These are phyloP conservation scores for Priocnemis perturbator DNA, from an alignment of 2,888 invertebrate species.

Conservation along the genomic window DNA sequence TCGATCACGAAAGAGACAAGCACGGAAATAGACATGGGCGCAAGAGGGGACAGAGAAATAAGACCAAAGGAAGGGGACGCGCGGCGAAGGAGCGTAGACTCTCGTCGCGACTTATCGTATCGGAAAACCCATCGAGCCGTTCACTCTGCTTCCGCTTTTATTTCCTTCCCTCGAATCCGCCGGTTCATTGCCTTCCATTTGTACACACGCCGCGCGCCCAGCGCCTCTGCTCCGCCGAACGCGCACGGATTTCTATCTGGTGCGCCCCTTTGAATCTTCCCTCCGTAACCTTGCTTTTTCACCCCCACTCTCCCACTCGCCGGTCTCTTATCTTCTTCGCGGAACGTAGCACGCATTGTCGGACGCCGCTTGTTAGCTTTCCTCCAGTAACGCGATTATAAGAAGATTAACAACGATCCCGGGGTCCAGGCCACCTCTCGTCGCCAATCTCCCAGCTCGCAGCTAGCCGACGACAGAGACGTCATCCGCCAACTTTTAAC, in stretches of 20 bases:
- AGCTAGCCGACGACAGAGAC: slow-evolving; percentile 11
- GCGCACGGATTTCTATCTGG: slow-evolving; percentile 34
- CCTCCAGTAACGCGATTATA: slow-evolving; percentile 52
- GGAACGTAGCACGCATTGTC: slow-evolving; percentile 41
- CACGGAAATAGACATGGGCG: background rate
- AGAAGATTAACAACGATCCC: slow-evolving; percentile 49
- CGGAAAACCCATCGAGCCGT: slow-evolving; percentile 68
- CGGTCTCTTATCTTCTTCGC: background rate
- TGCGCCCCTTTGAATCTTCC: slow-evolving; percentile 35
- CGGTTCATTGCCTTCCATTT: slow-evolving; percentile 69
- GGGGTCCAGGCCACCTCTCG: slow-evolving; percentile 39
- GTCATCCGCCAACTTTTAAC: background rate
- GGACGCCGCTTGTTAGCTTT: slow-evolving; percentile 47
- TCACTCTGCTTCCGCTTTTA: slow-evolving; percentile 69
- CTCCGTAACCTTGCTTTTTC: slow-evolving; percentile 44
- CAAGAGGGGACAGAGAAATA: slow-evolving; percentile 14
- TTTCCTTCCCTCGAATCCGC: slow-evolving; percentile 64
- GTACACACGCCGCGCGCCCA: slow-evolving; percentile 59
- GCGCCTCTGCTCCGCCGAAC: slow-evolving; percentile 30
- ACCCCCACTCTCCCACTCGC: slow-evolving; percentile 15
- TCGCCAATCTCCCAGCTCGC: slow-evolving; percentile 36
- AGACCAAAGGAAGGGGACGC: slow-evolving; percentile 20
- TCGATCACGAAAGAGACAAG: slow-evolving; percentile 2
- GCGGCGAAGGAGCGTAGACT: slow-evolving; percentile 45
- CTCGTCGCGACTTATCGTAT: slow-evolving; percentile 66